Evolutionary conservation across 1,140 invertebrate genomes (phyloP), one percentile per base, ranked within the genome.

Genomic region (Anagrus nilaparvatae): DNA sequence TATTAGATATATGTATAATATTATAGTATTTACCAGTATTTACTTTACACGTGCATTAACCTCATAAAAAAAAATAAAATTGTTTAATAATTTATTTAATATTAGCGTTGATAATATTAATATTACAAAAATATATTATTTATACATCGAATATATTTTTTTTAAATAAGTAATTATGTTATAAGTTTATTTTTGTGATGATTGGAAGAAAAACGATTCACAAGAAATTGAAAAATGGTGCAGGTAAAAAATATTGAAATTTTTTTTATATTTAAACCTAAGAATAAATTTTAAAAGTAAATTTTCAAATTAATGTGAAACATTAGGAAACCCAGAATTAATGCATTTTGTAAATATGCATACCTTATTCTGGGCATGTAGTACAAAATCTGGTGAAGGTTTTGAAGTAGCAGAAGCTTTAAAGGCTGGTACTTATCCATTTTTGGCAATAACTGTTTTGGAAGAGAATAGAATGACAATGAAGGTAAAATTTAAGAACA

Each of bases 361-460:
- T 54, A 82, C 89, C 49, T 63, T 97, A 12, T 89, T 97, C 54
- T 97, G 93, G 94, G 87, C 81, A 12, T 96, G 92, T 64, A 85
- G 84, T 40, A 80, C 88, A 23, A 79, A 84, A 47, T 82, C 80
- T 4, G 81, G 87, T 1, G 93, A 97, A 69, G 94, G 92, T 3
- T 93, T 87, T 66, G 76, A 87, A 60, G 91, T 92, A 16, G 84
- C 82, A 17, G 86, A 88, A 62, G 83, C 87, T 55, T 77, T 75
- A 50, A 75, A 69, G 68, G 85, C 75, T 51, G 79, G 77, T 53
- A 79, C 78, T 47, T 94, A 87, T 66, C 94, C 94, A 17, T 84
- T 93, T 51, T 62, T 97, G 48, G 88, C 86, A 27, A 69, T 97
- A 24, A 84, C 97, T 53, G 90, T 91, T 18, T 69, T 96, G 3